A percentile compares a stretch with the other conserved stretches of the same genome.
phyloP scores from a whole-genome alignment of 64 coral and sea anemone genomes.

The Montipora capricornis region DNA sequence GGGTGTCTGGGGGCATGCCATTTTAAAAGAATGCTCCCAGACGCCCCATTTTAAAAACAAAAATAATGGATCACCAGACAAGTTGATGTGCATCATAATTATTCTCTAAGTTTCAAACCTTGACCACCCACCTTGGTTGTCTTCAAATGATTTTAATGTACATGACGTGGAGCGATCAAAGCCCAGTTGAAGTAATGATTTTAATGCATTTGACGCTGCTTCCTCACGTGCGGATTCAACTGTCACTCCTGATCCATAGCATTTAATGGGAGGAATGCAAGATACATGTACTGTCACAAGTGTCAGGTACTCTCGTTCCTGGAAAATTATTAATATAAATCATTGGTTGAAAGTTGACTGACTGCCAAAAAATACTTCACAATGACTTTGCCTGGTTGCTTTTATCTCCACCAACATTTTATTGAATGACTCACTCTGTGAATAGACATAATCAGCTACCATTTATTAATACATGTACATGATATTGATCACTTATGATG shows the following conservation, averaged over 20 bases:
- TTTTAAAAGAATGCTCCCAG: too few relatives aligned
- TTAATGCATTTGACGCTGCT: constrained; percentile 76
- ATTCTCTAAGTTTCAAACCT: not conserved
- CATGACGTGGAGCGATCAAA: not conserved
- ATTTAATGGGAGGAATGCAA: constrained; percentile 72
- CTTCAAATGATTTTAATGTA: constrained; percentile 1
- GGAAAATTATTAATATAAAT: constrained; percentile 21
- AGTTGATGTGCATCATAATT: too few relatives aligned
- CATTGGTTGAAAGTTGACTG: not conserved
- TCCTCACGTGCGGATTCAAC: constrained; percentile 68
- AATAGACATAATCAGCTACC: too few relatives aligned
- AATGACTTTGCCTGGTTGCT: too few relatives aligned
- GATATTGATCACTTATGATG: too few relatives aligned
- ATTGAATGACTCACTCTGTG: too few relatives aligned
- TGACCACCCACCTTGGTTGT: not conserved
- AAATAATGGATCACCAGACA: too few relatives aligned
- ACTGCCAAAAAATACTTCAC: too few relatives aligned
- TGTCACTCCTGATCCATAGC: constrained; percentile 77
- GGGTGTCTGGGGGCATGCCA: too few relatives aligned
- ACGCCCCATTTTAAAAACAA: too few relatives aligned
- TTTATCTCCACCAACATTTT: too few relatives aligned
- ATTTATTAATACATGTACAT: too few relatives aligned
- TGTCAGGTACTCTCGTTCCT: constrained; percentile 70
- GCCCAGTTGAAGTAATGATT: constrained; percentile 6
- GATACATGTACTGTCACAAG: constrained; percentile 61